These are phyloP conservation scores for Caenorhabditis doughertyi DNA, from an alignment of 2,888 invertebrate species.

Conservation along the genomic window DNA sequence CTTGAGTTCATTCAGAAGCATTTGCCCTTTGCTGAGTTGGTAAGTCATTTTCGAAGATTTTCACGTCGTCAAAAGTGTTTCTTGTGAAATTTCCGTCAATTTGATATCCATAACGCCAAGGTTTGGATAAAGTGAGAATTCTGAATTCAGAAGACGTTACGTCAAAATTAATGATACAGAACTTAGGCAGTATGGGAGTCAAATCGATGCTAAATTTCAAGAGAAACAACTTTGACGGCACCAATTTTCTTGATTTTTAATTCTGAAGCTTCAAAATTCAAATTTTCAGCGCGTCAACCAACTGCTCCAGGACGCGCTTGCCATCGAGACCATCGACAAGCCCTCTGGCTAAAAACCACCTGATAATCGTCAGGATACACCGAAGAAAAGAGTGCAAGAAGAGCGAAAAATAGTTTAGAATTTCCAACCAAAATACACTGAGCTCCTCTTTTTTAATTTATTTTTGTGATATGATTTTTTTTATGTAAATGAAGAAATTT, in stretches of 20 bases:
- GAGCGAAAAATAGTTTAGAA: too few relatives aligned
- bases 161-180: background rate
- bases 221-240: too few relatives aligned
- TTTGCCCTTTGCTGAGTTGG: conserved; percentile 53
- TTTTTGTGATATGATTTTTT: too few relatives aligned
- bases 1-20: conserved; percentile 85
- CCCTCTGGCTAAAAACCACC: conserved; percentile 21
- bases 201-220: too few relatives aligned
- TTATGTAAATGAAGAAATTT: too few relatives aligned
- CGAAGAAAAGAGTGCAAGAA: too few relatives aligned
- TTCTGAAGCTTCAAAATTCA: too few relatives aligned
- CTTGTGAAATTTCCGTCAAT: background rate
- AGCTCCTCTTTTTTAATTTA: too few relatives aligned
- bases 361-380: too few relatives aligned
- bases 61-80: background rate
- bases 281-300: conserved; percentile 51
- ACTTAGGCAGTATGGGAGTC: background rate
- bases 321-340: conserved; percentile 28
- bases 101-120: background rate
- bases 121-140: background rate
- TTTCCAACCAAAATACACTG: too few relatives aligned
- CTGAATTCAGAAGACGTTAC: conserved; percentile 2
- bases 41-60: background rate
- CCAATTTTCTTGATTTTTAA: too few relatives aligned
- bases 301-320: conserved; percentile 55